Percentiles rank a stretch among this genome's conserved stretches.
Conservation (phyloP, 2,113 vertebrate species). For the Myotis davidii region DNA sequence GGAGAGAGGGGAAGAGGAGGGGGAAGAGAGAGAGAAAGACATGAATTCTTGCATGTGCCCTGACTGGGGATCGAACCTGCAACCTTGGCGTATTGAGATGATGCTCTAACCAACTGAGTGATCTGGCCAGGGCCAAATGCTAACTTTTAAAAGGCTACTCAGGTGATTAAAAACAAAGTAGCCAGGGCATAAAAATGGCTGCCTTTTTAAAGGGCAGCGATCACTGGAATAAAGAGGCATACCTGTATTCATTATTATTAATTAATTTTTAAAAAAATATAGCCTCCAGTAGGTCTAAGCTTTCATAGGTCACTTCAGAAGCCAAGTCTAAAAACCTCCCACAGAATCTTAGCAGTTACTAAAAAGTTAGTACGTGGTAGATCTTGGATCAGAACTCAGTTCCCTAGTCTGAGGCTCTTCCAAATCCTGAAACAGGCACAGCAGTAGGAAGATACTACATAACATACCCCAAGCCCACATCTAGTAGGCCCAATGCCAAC, state of each 20-base stretch:
- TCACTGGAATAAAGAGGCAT: neutral
- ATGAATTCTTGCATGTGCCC: too few relatives aligned
- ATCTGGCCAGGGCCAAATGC: neutral
- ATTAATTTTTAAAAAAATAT: neutral
- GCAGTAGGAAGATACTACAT: neutral
- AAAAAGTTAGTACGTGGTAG: neutral
- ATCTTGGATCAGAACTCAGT: neutral
- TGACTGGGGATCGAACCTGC: too few relatives aligned
- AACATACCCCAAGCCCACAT: neutral
- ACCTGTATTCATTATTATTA: neutral
- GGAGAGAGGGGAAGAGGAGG: accelerated
- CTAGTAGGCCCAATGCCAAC: neutral
- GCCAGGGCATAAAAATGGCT: neutral
- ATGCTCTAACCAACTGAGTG: neutral
- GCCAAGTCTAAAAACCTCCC: neutral
- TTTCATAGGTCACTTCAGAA: neutral
- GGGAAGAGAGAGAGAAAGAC: too few relatives aligned
- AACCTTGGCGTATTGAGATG: neutral
- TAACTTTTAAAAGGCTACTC: neutral
- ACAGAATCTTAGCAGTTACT: neutral
- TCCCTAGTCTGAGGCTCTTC: neutral
- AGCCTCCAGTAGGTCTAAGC: neutral
- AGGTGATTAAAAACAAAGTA: neutral
- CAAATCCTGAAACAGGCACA: neutral
- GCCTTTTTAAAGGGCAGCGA: neutral